Conservation (phyloP, 2,888 invertebrate species). For the Byasa hedistus region DNA sequence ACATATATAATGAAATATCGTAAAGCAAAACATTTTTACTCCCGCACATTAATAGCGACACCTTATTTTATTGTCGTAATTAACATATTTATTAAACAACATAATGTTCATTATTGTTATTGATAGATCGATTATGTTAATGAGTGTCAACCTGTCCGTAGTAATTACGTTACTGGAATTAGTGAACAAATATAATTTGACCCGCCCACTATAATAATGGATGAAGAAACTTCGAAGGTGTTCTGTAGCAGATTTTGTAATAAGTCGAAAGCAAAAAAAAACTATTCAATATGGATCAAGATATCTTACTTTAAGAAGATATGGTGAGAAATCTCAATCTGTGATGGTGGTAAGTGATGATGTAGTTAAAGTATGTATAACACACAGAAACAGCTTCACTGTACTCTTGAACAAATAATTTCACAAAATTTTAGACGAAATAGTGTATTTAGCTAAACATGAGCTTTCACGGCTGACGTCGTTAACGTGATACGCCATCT, state of each 20-base stretch:
- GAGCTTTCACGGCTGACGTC: slow-evolving; percentile 1
- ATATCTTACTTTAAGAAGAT: too few relatives aligned
- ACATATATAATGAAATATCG: too few relatives aligned
- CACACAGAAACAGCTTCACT: too few relatives aligned
- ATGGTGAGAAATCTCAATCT: too few relatives aligned
- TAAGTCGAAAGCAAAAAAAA: too few relatives aligned
- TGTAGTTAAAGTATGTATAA: too few relatives aligned
- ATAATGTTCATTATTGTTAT: slow-evolving; percentile 22
- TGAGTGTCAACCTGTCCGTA: slow-evolving; percentile 6
- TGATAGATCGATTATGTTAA: slow-evolving; percentile 26
- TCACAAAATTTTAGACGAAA: background rate
- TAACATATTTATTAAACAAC: slow-evolving; percentile 20
- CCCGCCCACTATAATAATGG: slow-evolving; percentile 2
- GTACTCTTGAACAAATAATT: too few relatives aligned
- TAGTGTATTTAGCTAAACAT: background rate
- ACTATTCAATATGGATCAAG: too few relatives aligned
- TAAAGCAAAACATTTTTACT: background rate
- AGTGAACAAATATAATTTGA: slow-evolving; percentile 24
- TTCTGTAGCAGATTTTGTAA: too few relatives aligned
- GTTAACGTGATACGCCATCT: slow-evolving; percentile 18
- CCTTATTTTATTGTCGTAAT: slow-evolving; percentile 13
- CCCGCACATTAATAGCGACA: background rate
- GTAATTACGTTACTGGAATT: slow-evolving; percentile 25
- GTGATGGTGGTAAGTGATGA: too few relatives aligned
- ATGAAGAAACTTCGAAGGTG: background rate